phyloP scores from a whole-genome alignment of 2,888 invertebrate species.

The Eurytoma adleriae region DNA sequence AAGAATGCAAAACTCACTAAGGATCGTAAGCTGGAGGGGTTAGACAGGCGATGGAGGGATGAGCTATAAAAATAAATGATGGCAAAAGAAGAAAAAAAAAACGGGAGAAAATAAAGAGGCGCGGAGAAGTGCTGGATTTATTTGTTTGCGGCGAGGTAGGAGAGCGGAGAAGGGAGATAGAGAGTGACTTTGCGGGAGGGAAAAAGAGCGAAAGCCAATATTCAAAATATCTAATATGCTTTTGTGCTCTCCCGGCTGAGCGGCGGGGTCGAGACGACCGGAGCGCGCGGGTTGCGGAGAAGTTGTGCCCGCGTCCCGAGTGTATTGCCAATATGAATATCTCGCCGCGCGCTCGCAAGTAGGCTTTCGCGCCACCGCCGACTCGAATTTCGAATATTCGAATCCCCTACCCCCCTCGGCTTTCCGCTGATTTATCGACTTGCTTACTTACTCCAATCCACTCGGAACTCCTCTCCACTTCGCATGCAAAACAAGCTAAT shows the following conservation, averaged over 20 bases:
- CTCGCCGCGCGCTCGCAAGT: constrained; percentile 39
- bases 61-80: constrained; percentile 50
- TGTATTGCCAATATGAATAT: constrained; percentile 61
- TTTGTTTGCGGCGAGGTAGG: constrained; percentile 42
- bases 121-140: constrained; percentile 40
- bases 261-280: constrained; percentile 21
- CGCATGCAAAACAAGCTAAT: constrained; percentile 26
- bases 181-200: background rate
- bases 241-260: constrained; percentile 59
- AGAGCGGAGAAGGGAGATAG: background rate
- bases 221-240: constrained; percentile 71
- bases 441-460: constrained; percentile 55
- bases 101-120: constrained; percentile 6
- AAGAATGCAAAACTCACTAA: constrained; percentile 31
- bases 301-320: constrained; percentile 50
- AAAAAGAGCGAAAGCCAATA: constrained; percentile 64
- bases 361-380: constrained; percentile 17
- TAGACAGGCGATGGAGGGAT: constrained; percentile 41
- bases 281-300: background rate
- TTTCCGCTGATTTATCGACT: constrained; percentile 56
- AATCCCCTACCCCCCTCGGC: constrained; percentile 30
- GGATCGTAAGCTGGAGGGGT: constrained; percentile 34
- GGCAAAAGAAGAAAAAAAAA: constrained; percentile 7
- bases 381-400: constrained; percentile 53
- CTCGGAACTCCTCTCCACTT: constrained; percentile 26